Percentiles rank a stretch among this genome's conserved stretches.
Conservation (phyloP, 1,140 invertebrate species). For the Lucilia cuprina region DNA sequence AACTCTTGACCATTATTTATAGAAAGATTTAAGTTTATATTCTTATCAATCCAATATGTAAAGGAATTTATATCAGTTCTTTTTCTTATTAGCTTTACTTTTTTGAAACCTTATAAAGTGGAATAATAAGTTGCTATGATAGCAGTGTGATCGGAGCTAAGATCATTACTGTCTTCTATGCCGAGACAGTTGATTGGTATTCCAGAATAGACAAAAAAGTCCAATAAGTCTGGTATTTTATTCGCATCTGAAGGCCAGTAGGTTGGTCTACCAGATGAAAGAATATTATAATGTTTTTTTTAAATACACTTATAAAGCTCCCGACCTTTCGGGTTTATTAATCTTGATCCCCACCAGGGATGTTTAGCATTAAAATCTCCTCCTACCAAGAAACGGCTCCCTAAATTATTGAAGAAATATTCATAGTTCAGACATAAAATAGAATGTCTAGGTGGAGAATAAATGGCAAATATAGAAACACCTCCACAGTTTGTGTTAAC, state of each 20-base stretch:
- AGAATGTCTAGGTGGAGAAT: neutral
- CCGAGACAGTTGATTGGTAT: neutral
- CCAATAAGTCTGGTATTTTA: slow-evolving; percentile 58
- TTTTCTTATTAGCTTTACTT: too few relatives aligned
- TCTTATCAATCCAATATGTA: slow-evolving; percentile 38
- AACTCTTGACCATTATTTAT: slow-evolving; percentile 41
- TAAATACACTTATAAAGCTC: too few relatives aligned
- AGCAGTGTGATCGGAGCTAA: too few relatives aligned
- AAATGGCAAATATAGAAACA: neutral
- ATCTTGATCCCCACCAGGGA: too few relatives aligned
- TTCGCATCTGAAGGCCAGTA: slow-evolving; percentile 62
- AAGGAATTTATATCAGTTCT: slow-evolving; percentile 38
- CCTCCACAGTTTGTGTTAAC: neutral
- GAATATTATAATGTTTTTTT: slow-evolving; percentile 21
- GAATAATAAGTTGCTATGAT: too few relatives aligned
- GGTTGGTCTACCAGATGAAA: slow-evolving; percentile 41
- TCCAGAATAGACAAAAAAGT: slow-evolving; percentile 49
- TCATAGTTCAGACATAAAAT: slow-evolving; percentile 44
- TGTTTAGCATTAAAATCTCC: too few relatives aligned
- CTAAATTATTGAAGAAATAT: slow-evolving; percentile 51
- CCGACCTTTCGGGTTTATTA: too few relatives aligned
- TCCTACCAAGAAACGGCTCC: slow-evolving; percentile 55
- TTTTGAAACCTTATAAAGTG: too few relatives aligned
- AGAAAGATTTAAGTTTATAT: slow-evolving; percentile 35
- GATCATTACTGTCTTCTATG: too few relatives aligned